Evolutionary conservation across 2,113 vertebrate species (phyloP).

Genomic region (Boulengeromyrus knoepffleri): DNA sequence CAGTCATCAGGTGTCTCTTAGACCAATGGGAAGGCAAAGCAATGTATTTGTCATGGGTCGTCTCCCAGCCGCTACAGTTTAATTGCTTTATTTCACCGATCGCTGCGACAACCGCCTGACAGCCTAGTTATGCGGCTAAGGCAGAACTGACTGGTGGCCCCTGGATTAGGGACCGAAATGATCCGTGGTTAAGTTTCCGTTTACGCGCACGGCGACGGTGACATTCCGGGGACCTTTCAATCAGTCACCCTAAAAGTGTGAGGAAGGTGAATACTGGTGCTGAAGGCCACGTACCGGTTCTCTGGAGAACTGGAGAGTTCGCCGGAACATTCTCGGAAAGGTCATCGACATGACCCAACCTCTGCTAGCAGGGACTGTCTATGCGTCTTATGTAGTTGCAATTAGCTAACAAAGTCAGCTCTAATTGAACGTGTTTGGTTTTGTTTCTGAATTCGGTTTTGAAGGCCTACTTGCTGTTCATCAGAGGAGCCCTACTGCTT

Average conservation of each 20-base stretch:
- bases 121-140: constrained; percentile 27
- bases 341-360: not conserved
- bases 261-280: not conserved
- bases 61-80: constrained; percentile 28
- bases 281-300: not conserved
- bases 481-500: not conserved
- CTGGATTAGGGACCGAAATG: constrained; percentile 22
- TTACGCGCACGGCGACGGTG: constrained; percentile 23
- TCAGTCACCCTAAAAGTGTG: not conserved
- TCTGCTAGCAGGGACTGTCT: not conserved
- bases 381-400: not conserved
- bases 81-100: constrained; percentile 32
- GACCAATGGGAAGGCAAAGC: constrained; percentile 3
- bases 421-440: not conserved
- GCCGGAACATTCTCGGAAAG: not conserved
- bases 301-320: not conserved
- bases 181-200: constrained; percentile 16
- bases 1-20: not conserved
- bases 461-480: not conserved
- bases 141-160: constrained; percentile 25
- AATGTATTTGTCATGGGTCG: constrained; percentile 24
- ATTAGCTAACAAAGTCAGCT: not conserved
- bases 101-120: constrained; percentile 29
- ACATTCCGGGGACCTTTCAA: constrained; percentile 5
- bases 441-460: not conserved